Conservation (phyloP, 2,113 vertebrate species). For the Orthonyx spaldingii region DNA sequence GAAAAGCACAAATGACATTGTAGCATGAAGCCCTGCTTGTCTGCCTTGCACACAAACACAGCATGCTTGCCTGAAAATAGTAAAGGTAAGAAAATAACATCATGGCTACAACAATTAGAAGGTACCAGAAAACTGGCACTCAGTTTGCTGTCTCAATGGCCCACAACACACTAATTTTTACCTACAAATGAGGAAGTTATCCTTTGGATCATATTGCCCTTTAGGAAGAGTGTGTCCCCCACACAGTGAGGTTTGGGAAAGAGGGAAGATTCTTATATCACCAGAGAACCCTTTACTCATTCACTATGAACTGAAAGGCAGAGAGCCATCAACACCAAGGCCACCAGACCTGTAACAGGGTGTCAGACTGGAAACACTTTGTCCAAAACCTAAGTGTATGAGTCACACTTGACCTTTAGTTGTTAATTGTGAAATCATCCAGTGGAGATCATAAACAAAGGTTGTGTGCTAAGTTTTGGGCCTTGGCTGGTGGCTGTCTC, state of each 20-base stretch:
- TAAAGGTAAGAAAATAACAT: neutral
- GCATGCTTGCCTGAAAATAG: neutral
- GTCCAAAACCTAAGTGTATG: neutral
- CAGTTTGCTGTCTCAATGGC: neutral
- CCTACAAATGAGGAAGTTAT: neutral
- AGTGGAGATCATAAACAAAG: neutral
- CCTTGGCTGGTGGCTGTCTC: neutral
- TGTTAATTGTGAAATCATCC: neutral
- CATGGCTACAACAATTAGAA: neutral
- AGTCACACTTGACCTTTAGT: neutral
- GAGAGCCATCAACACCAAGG: fast-evolving
- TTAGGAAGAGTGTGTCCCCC: neutral
- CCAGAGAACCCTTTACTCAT: neutral
- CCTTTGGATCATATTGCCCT: neutral
- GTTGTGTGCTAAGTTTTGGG: neutral
- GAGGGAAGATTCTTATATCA: neutral
- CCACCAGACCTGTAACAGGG: neutral
- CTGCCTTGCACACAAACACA: neutral
- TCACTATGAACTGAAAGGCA: neutral
- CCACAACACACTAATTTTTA: neutral
- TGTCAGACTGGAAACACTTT: neutral
- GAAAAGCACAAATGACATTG: neutral
- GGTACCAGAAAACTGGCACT: neutral
- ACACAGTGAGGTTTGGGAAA: neutral
- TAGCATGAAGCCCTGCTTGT: neutral